phyloP scores from a whole-genome alignment of 2,888 invertebrate species.

The Globia sparganii region DNA sequence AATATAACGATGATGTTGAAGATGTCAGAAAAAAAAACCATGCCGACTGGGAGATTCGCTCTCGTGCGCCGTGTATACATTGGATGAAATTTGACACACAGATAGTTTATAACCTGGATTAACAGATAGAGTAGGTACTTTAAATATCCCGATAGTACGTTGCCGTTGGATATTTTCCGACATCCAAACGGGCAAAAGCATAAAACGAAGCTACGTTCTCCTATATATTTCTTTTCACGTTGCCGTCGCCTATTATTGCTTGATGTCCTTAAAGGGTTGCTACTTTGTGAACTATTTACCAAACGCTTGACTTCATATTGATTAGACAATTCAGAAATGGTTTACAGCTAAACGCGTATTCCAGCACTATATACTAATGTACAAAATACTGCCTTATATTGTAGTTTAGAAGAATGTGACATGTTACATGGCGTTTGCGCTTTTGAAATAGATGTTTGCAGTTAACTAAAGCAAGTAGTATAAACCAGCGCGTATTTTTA shows the following conservation, averaged over 20 bases:
- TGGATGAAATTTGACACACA: neutral
- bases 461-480: neutral
- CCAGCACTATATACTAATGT: constrained; percentile 27
- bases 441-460: constrained; percentile 9
- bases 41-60: neutral
- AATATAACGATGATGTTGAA: neutral
- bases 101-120: neutral
- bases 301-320: neutral
- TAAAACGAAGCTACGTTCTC: neutral
- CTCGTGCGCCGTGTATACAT: neutral
- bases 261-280: constrained; percentile 25
- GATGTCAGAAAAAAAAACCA: neutral
- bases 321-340: constrained; percentile 4
- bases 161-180: neutral
- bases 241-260: constrained; percentile 8
- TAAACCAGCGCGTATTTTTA: neutral
- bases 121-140: neutral
- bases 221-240: constrained; percentile 1
- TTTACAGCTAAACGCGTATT: constrained; percentile 6
- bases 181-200: neutral
- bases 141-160: neutral
- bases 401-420: constrained; percentile 31
- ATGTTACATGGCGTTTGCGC: neutral
- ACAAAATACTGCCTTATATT: constrained; percentile 55
- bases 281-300: constrained; percentile 30